Evolutionary conservation across 1,140 invertebrate genomes (phyloP), one percentile per base, ranked within the genome.

Genomic region (Brachionus calyciflorus): DNA sequence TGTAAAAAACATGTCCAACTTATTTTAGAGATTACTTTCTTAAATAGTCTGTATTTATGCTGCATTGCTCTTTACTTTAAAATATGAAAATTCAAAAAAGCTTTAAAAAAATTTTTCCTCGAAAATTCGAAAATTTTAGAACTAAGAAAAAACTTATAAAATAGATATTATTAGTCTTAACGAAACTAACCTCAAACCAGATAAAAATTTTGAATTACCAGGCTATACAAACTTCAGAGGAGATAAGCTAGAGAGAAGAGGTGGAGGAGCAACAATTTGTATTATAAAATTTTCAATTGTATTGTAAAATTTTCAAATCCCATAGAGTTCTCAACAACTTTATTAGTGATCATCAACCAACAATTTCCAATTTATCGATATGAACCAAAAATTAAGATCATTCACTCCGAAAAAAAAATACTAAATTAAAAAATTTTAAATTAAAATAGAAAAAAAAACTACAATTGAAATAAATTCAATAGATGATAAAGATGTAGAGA

Each of bases 271-370:
- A 0, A 24, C 51, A 10, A 55, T 55, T 14, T 55, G 51, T 10
- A 30, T 55, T 12, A 55, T 9, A 55, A 14, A 24, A 1, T 9
- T 26, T 55, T 12, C 51, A 55, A 30, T 55, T 0, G 21, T 55
- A 5, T n/a, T n/a, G n/a, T n/a, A 28, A 55, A 26, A n/a, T 26
- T 24, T 28, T 55, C 12, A 24, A 30, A 24, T 55, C 19, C 0
- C 51, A 55, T 14, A 19, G 14, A 12, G 51, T 55, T 1, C 51
- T 55, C 0, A 30, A 55, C 4, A 6, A 24, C 28, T 55, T 10
- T 2, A 55, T 55, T 55, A 55, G 51, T 30, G 51, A 55, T 30
- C 51, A 55, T 9, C 51, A 55, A 55, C 51, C 51, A 1, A 55
- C 51, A 1, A 9, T 55, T 3, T 26, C 51, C 19, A 26, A 24